Conservation (phyloP, 2,888 invertebrate genomes). For the Listrodromus nycthemerus region DNA sequence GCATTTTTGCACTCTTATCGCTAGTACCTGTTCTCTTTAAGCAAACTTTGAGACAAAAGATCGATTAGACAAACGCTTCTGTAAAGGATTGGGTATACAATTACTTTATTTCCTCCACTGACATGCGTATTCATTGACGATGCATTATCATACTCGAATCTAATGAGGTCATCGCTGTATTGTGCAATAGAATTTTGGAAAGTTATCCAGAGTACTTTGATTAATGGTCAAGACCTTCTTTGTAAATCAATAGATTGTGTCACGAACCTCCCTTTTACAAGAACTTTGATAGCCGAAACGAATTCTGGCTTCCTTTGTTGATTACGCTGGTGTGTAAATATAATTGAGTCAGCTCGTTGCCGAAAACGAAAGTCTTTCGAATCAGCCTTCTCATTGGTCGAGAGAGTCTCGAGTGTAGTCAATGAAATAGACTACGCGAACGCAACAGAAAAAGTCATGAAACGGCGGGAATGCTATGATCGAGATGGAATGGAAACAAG, state of each 20-base stretch:
- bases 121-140: neutral
- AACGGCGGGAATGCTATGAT: neutral
- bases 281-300: neutral
- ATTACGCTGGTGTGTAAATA: constrained; percentile 8
- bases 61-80: constrained; percentile 86
- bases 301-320: neutral
- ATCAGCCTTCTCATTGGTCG: neutral
- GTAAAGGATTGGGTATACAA: neutral
- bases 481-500: neutral
- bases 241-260: neutral
- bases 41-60: constrained; percentile 91
- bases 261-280: neutral
- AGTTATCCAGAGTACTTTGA: neutral
- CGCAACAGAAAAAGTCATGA: neutral
- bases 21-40: constrained; percentile 95
- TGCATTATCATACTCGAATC: neutral
- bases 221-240: neutral
- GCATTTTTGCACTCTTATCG: constrained; percentile 92
- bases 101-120: neutral
- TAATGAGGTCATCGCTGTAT: neutral
- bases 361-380: neutral
- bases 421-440: neutral
- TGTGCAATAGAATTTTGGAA: neutral
- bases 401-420: neutral
- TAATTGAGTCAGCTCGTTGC: neutral